Base-by-base conservation (phyloP, 2,113 vertebrate species). In the Crotophaga sulcirostris region DNA sequence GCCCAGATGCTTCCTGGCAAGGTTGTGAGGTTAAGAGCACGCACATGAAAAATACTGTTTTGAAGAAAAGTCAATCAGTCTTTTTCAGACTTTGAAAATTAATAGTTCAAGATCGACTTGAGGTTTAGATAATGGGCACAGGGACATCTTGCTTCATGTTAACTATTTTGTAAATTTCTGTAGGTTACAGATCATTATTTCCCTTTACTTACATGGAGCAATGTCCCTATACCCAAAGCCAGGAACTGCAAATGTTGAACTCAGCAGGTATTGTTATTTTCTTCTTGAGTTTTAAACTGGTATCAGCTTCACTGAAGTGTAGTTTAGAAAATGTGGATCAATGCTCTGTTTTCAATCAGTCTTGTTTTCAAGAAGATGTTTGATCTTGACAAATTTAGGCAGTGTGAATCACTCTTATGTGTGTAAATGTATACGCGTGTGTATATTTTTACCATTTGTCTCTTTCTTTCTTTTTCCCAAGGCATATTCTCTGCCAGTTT, bases 371-470 rank as follows among this genome's bases (percentile, higher is more conserved):
- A 78, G 74, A 83, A 76, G 52, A 34, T 56, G 38, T 64, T 89
- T 94, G 56, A 68, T 96, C 60, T 84, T 94, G 94, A 91, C 84
- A 96, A 93, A 94, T 78, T 79, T 95, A 95, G 95, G 79, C 92
- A 93, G 90, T 19, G 40, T 96, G 88, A 96, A 83, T 94, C 92
- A 93, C 55, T 91, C 47, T 64, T 79, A 42, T 96, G 84, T 94
- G 80, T 96, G 70, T 96, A 94, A 93, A 94, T 94, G 89, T 91
- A 76, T 92, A 38, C 2, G 1, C 54, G 28, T 92, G 86, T 79
- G 17, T 96, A 20, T 95, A 84, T 95, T 94, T 94, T 95, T 95
- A 68, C 80, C 81, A 93, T 91, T 97, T 95, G 89, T 94, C 58
- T 73, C 66, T 84, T 84, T 70, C 70, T 88, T 88, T 78, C 68